Percentiles rank a stretch among this genome's conserved stretches.
These are phyloP conservation scores for Brachionichthys hirsutus DNA, from an alignment of 2,113 vertebrate species.

Conservation along the genomic window DNA sequence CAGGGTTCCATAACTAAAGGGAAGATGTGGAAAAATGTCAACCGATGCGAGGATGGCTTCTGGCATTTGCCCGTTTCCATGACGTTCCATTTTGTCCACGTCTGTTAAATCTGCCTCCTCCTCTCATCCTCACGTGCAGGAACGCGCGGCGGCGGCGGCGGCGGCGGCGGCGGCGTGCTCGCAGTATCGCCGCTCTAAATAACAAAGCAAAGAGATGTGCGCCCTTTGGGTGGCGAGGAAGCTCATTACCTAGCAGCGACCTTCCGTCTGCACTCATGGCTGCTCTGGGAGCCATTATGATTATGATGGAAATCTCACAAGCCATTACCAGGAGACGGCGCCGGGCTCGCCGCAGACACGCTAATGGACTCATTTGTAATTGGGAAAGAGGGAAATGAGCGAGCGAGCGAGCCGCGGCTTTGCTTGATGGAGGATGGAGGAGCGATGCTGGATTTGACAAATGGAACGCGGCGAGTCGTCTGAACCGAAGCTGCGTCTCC, in stretches of 20 bases:
- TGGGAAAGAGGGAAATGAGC: slow-evolving; percentile 96
- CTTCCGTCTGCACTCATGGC: slow-evolving; percentile 99
- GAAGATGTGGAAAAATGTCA: too few relatives aligned
- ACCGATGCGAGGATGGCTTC: too few relatives aligned
- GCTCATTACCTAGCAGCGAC: slow-evolving; percentile 99
- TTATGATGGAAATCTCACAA: slow-evolving; percentile 99
- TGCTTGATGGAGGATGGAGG: slow-evolving; percentile 90
- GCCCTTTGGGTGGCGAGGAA: slow-evolving; percentile 97
- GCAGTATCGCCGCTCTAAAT: slow-evolving; percentile 81
- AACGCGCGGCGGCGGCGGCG: slow-evolving; percentile 34
- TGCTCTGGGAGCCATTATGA: slow-evolving; percentile 98
- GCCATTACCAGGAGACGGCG: slow-evolving; percentile 97
- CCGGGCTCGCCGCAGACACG: slow-evolving; percentile 95
- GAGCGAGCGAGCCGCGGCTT: slow-evolving; percentile 86
- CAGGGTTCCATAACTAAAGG: too few relatives aligned
- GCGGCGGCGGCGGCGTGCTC: slow-evolving; percentile 38
- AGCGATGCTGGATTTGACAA: slow-evolving; percentile 91
- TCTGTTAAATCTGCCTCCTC: slow-evolving; percentile 21
- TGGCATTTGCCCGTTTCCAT: too few relatives aligned
- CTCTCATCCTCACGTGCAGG: slow-evolving; percentile 29
- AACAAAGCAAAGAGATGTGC: slow-evolving; percentile 90
- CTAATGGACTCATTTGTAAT: slow-evolving; percentile 99
- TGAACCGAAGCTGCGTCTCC: slow-evolving; percentile 70
- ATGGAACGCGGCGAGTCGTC: slow-evolving; percentile 87
- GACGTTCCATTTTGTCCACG: slow-evolving; percentile 1